phyloP scores from a whole-genome alignment of 2,797 vertebrate genomes.

The Microctenopoma steveboyesi region DNA sequence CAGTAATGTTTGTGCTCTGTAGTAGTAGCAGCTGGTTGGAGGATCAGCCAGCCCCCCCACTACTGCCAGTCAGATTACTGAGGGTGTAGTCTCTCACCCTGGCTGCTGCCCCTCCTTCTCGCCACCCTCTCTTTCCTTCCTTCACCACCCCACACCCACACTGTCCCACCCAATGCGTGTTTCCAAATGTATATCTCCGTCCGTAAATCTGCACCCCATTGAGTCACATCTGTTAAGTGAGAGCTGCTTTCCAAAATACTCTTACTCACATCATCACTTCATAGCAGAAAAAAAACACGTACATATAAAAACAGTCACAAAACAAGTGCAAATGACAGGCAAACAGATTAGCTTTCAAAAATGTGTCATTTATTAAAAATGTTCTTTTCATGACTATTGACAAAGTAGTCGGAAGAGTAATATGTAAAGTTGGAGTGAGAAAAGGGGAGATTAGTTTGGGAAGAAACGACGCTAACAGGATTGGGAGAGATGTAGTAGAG shows the following conservation, averaged over 20 bases:
- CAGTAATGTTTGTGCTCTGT: constrained; percentile 30
- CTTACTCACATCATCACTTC: not conserved
- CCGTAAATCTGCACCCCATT: constrained; percentile 73
- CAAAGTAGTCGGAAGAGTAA: constrained; percentile 74
- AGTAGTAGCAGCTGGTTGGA: constrained; percentile 74
- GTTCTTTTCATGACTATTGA: constrained; percentile 60
- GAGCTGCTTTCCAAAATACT: constrained; percentile 37
- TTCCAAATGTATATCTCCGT: constrained; percentile 53
- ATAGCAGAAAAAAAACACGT: not conserved
- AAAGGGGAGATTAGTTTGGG: constrained; percentile 50
- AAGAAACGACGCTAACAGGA: constrained; percentile 59
- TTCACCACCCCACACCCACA: not conserved
- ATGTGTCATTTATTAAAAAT: constrained; percentile 83
- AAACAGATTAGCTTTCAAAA: constrained; percentile 62
- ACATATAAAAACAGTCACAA: not conserved
- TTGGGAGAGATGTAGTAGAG: constrained; percentile 61
- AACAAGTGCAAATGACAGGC: constrained; percentile 8
- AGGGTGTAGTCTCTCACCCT: constrained; percentile 54
- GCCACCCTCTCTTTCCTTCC: constrained; percentile 20
- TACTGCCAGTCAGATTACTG: constrained; percentile 69
- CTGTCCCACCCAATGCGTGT: constrained; percentile 32
- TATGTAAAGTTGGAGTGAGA: constrained; percentile 51
- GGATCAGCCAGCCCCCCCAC: constrained; percentile 59
- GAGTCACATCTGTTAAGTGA: constrained; percentile 69
- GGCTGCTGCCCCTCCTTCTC: constrained; percentile 28